A percentile compares a stretch with the other conserved stretches of the same genome.
These are phyloP conservation scores for Willisornis vidua DNA, from an alignment of 2,113 vertebrate genomes.

Conservation along the genomic window DNA sequence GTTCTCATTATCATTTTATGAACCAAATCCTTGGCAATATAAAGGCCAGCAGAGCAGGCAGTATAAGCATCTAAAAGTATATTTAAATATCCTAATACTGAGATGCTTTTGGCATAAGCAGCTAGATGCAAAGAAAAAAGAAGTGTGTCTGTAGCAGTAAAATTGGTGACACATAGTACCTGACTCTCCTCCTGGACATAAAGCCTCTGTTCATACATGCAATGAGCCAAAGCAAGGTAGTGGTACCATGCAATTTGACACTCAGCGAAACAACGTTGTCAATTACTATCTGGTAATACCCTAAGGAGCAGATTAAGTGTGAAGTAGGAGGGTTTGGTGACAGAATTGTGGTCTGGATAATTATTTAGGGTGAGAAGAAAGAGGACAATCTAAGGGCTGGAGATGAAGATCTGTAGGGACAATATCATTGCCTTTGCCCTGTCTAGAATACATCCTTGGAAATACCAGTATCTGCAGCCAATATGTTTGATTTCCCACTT, in stretches of 20 bases:
- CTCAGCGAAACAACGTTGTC: not conserved
- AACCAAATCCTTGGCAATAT: not conserved
- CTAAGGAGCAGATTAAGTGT: not conserved
- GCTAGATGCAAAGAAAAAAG: not conserved
- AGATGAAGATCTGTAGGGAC: not conserved
- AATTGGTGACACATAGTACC: not conserved
- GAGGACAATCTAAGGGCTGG: fast-evolving
- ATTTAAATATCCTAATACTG: not conserved
- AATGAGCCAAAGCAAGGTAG: not conserved
- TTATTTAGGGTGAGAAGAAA: not conserved
- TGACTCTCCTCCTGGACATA: not conserved
- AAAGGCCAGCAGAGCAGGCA: not conserved
- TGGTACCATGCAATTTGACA: not conserved
- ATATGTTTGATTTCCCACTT: not conserved
- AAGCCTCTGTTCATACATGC: not conserved
- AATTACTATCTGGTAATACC: not conserved
- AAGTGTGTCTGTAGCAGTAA: not conserved
- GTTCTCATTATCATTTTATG: not conserved
- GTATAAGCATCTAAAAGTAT: not conserved
- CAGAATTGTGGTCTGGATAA: not conserved
- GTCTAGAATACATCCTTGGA: not conserved
- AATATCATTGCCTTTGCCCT: not conserved
- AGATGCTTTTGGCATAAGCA: not conserved
- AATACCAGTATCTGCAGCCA: not conserved
- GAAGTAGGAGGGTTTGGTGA: not conserved